A percentile compares a stretch with the other conserved stretches of the same genome.
These are phyloP conservation scores for Ceratina japonica DNA, from an alignment of 1,140 invertebrate species.

Conservation along the genomic window DNA sequence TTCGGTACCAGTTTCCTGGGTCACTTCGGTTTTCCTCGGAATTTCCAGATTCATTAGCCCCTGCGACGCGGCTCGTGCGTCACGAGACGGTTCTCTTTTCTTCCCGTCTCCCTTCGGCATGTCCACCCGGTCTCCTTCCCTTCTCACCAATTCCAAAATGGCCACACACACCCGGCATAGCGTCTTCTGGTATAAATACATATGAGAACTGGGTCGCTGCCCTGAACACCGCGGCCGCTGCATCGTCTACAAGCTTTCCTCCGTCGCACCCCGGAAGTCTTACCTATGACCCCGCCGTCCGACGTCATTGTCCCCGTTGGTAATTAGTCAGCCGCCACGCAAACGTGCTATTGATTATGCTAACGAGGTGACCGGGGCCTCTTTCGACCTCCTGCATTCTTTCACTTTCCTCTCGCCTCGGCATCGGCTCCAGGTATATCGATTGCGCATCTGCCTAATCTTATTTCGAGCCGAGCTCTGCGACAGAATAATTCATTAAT, in stretches of 20 bases:
- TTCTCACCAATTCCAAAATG: constrained; percentile 59
- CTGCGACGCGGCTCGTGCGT: constrained; percentile 67
- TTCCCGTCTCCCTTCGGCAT: constrained; percentile 7
- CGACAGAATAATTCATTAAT: too few relatives aligned
- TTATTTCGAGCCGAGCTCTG: too few relatives aligned
- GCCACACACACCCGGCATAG: constrained; percentile 62
- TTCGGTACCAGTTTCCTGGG: background rate
- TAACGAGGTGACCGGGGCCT: background rate
- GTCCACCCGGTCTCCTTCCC: constrained; percentile 38
- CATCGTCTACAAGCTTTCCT: constrained; percentile 56
- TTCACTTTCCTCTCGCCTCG: background rate
- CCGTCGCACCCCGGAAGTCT: constrained; percentile 57
- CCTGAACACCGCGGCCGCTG: constrained; percentile 61
- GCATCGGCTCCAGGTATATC: background rate
- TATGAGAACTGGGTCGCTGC: constrained; percentile 74
- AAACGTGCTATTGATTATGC: background rate
- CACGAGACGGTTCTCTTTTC: constrained; percentile 56
- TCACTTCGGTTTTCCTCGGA: constrained; percentile 48
- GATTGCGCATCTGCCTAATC: too few relatives aligned
- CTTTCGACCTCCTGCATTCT: background rate
- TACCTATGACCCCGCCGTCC: constrained; percentile 51
- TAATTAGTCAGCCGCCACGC: constrained; percentile 21
- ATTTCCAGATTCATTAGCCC: constrained; percentile 73
- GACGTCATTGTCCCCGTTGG: constrained; percentile 17
- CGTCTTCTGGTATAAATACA: constrained; percentile 75